Evolutionary conservation across 2,888 invertebrate species (phyloP).

Genomic region (Dasypolia templi): DNA sequence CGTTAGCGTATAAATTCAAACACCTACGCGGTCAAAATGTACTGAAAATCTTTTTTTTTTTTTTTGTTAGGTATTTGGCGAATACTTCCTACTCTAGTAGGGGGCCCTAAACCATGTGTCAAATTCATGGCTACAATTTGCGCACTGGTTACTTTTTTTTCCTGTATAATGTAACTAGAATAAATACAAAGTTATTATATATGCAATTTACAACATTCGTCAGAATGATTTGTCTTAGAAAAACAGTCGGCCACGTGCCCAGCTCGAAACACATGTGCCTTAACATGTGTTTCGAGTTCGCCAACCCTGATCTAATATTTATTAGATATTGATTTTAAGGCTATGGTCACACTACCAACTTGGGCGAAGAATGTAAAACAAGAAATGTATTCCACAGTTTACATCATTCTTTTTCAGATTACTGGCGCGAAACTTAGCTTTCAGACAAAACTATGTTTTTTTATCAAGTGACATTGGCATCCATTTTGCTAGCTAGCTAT

Average conservation of each 20-base stretch:
- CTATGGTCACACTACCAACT: conserved; percentile 13
- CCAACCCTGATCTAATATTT: conserved; percentile 49
- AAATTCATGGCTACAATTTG: too few relatives aligned
- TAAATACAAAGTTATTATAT: too few relatives aligned
- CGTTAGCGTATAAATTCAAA: too few relatives aligned
- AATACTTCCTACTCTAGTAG: too few relatives aligned
- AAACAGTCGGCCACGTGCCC: conserved; percentile 13
- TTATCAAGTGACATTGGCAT: not conserved
- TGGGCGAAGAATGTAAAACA: not conserved
- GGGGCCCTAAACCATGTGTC: too few relatives aligned
- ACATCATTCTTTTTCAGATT: not conserved
- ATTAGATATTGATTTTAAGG: conserved; percentile 37
- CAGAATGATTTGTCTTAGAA: not conserved
- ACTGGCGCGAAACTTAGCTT: not conserved
- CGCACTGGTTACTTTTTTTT: too few relatives aligned
- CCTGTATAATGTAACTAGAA: too few relatives aligned
- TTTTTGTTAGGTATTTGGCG: too few relatives aligned
- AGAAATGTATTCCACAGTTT: not conserved
- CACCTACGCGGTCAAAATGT: too few relatives aligned
- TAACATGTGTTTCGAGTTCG: conserved; percentile 29
- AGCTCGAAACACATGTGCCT: too few relatives aligned
- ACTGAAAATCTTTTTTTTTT: too few relatives aligned
- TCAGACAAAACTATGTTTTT: not conserved
- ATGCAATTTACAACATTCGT: conserved; percentile 1
- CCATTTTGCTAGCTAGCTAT: not conserved